Percentiles rank a stretch among this genome's conserved stretches.
Evolutionary conservation across 1,140 invertebrate species (phyloP).

Genomic region (Mizuhopecten yessoensis): DNA sequence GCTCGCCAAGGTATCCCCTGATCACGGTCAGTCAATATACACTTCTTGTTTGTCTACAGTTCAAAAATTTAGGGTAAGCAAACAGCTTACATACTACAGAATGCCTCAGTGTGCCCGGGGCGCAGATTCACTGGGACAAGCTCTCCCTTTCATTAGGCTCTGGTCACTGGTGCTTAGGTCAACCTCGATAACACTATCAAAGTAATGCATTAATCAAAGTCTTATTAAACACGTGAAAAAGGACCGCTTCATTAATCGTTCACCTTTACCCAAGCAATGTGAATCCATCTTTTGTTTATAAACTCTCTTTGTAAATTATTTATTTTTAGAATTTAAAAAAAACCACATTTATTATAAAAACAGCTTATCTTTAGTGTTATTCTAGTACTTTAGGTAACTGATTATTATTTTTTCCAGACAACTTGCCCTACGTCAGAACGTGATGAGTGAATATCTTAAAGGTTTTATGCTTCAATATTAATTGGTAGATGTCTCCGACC

Average conservation of each 20-base stretch:
- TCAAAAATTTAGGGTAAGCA: neutral
- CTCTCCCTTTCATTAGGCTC: neutral
- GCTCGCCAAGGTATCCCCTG: neutral
- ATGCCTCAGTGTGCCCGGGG: constrained; percentile 8
- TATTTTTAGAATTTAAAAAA: neutral
- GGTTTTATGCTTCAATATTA: neutral
- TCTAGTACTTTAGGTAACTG: neutral
- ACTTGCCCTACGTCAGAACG: neutral
- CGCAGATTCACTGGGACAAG: neutral
- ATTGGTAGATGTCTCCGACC: neutral
- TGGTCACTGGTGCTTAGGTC: neutral
- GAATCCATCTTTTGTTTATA: neutral
- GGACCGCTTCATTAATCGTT: neutral
- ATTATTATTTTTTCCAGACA: neutral
- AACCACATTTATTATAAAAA: neutral
- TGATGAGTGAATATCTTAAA: neutral
- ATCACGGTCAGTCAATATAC: constrained; percentile 9
- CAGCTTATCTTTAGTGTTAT: neutral
- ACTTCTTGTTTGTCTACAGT: neutral
- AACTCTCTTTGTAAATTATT: neutral
- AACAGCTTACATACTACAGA: neutral
- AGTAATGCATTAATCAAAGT: neutral
- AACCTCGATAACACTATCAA: neutral
- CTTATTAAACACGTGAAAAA: neutral
- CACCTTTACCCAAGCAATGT: neutral